Evolutionary conservation across 2,888 invertebrate genomes (phyloP).

Genomic region (Ernsta delagoae): DNA sequence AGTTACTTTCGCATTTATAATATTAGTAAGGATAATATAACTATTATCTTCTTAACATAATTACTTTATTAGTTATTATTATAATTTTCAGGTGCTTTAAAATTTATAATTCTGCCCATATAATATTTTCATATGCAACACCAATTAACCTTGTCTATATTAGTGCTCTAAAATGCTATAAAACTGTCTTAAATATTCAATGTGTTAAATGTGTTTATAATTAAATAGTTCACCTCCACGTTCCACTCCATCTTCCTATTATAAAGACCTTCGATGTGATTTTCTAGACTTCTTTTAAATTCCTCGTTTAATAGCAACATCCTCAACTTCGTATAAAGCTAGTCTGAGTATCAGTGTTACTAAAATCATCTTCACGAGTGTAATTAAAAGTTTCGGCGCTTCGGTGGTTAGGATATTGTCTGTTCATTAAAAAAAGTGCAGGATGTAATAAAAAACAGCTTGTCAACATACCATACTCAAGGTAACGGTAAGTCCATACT

Average conservation of each 20-base stretch:
- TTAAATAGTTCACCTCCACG: conserved; percentile 5
- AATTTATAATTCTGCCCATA: background rate
- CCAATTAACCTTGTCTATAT: conserved; percentile 15
- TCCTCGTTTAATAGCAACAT: too few species aligned
- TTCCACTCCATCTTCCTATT: conserved; percentile 1
- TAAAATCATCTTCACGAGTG: too few species aligned
- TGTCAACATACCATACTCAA: background rate
- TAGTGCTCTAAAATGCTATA: conserved; percentile 3
- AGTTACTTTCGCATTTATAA: too few species aligned
- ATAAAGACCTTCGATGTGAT: background rate
- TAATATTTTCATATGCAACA: conserved; percentile 7
- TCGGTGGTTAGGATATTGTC: background rate
- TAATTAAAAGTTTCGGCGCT: too few species aligned
- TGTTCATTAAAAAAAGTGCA: background rate
- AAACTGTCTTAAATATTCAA: background rate
- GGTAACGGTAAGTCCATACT: background rate
- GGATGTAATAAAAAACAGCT: background rate
- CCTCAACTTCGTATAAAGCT: too few species aligned
- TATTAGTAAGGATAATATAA: too few species aligned
- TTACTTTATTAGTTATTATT: background rate
- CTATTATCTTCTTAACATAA: background rate
- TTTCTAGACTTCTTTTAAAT: background rate
- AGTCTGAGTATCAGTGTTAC: too few species aligned
- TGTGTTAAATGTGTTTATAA: background rate
- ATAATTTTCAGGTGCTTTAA: background rate